Percentiles rank a stretch among this genome's conserved stretches.
These are phyloP conservation scores for Eueremaeus valkanovi DNA, from an alignment of 2,888 invertebrate genomes.

Conservation along the genomic window DNA sequence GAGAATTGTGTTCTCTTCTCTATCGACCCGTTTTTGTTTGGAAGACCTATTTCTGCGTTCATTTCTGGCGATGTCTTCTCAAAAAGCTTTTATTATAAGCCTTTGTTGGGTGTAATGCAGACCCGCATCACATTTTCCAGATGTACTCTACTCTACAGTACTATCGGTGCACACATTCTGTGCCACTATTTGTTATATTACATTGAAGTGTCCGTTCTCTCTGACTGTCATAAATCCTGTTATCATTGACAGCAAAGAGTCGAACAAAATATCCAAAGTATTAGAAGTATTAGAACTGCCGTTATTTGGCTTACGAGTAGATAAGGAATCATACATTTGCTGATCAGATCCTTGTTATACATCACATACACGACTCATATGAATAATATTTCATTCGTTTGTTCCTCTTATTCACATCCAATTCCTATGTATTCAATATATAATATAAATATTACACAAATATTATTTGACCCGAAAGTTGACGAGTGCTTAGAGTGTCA, in stretches of 20 bases:
- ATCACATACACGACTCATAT: too few relatives aligned
- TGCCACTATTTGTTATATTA: constrained; percentile 4
- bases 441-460: too few relatives aligned
- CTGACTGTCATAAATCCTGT: constrained; percentile 30
- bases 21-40: constrained; percentile 24
- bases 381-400: too few relatives aligned
- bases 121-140: constrained; percentile 19
- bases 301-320: background rate
- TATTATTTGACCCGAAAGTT: too few relatives aligned
- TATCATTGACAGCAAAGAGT: constrained; percentile 3
- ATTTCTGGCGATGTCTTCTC: background rate
- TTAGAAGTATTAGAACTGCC: background rate
- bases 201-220: constrained; percentile 30
- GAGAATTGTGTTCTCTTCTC: background rate
- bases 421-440: too few relatives aligned
- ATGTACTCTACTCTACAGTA: background rate
- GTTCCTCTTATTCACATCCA: too few relatives aligned
- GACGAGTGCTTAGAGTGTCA: too few relatives aligned
- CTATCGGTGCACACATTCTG: too few relatives aligned
- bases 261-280: background rate
- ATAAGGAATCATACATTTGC: background rate
- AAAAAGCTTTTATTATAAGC: constrained; percentile 12
- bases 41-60: background rate
- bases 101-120: constrained; percentile 11
- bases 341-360: background rate